Percentiles rank a stretch among this genome's conserved stretches.
These are phyloP conservation scores for Emydoidea blandingii DNA, from an alignment of 2,797 vertebrate genomes.

Conservation along the genomic window DNA sequence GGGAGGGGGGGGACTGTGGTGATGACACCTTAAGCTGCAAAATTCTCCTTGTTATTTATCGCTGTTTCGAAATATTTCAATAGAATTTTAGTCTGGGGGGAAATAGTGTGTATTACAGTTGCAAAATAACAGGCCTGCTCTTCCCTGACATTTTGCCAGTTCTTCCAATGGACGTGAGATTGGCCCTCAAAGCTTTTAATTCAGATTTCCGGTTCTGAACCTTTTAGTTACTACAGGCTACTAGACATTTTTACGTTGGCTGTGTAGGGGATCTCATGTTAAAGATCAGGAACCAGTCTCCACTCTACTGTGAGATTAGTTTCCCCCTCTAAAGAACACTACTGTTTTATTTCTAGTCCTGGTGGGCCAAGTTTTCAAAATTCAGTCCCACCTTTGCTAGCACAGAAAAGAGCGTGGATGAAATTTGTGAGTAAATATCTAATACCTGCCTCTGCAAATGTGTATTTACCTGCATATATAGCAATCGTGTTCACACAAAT, in stretches of 20 bases:
- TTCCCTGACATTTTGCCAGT: neutral
- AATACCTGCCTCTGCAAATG: neutral
- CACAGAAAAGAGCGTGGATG: neutral
- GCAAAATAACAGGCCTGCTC: neutral
- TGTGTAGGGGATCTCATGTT: neutral
- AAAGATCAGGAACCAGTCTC: neutral
- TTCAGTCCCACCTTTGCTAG: neutral
- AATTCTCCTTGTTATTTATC: neutral
- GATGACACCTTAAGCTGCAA: neutral
- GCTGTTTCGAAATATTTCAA: neutral
- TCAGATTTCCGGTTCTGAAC: neutral
- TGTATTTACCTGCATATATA: neutral
- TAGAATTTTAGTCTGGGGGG: neutral
- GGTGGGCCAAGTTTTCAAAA: neutral
- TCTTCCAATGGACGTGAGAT: neutral
- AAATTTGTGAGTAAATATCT: neutral
- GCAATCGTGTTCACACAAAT: neutral
- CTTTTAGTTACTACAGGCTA: neutral
- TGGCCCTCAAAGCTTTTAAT: neutral
- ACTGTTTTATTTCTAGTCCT: neutral
- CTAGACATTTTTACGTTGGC: neutral
- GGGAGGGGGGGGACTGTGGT: neutral
- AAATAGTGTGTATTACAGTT: neutral
- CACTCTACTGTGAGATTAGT: neutral
- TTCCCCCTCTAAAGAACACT: neutral